Conservation (phyloP, 2,113 vertebrate genomes). For the Megatriorchis doriae region DNA sequence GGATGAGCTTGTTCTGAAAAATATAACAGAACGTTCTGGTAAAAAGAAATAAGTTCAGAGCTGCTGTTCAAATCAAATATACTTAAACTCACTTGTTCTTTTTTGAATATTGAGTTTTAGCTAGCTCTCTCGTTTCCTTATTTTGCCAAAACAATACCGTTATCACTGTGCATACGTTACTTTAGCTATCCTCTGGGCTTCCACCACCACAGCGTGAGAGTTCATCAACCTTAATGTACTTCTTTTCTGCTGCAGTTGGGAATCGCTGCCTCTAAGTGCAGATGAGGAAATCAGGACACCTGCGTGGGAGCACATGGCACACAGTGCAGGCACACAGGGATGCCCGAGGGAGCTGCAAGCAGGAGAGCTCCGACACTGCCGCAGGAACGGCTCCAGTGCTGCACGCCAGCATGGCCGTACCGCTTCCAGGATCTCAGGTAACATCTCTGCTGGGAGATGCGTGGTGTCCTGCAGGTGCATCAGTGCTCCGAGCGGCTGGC, state of each 20-base stretch:
- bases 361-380: not conserved
- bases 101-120: not conserved
- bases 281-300: not conserved
- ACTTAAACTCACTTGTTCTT: not conserved
- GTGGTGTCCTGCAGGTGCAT: not conserved
- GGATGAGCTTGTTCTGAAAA: not conserved
- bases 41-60: not conserved
- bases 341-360: rapidly evolving
- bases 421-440: not conserved
- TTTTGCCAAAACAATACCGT: not conserved
- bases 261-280: not conserved
- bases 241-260: not conserved
- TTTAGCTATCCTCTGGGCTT: not conserved
- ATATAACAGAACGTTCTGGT: not conserved
- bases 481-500: rapidly evolving
- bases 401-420: not conserved
- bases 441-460: not conserved
- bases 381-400: not conserved
- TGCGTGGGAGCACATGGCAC: rapidly evolving
- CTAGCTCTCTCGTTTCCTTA: not conserved
- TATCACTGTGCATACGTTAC: not conserved
- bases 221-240: not conserved
- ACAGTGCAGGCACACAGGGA: rapidly evolving
- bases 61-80: not conserved
- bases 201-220: no score